Conservation (phyloP, 1,140 invertebrate species). For the Drosophila funebris region DNA sequence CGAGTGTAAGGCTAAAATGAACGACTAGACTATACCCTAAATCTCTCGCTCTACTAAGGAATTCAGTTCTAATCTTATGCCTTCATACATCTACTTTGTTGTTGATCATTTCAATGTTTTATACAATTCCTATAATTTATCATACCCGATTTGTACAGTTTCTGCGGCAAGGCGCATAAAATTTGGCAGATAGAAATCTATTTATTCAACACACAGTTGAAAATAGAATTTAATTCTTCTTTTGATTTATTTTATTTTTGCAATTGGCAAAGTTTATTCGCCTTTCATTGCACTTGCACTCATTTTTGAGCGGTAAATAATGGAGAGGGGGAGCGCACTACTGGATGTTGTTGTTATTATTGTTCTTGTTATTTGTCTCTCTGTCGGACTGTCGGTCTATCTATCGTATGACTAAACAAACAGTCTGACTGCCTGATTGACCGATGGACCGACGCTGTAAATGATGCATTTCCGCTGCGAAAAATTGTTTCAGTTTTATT, state of each 20-base stretch:
- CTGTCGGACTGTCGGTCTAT: slow-evolving; percentile 15
- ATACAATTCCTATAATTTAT: not conserved
- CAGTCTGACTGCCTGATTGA: slow-evolving; percentile 38
- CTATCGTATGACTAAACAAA: slow-evolving; percentile 66
- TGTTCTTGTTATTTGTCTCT: not conserved
- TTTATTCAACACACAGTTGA: slow-evolving; percentile 41
- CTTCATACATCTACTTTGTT: too few species aligned
- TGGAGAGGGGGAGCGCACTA: not conserved
- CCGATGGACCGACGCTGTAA: slow-evolving; percentile 48
- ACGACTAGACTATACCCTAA: not conserved
- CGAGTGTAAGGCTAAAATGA: not conserved
- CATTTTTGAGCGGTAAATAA: slow-evolving; percentile 45
- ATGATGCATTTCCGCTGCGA: slow-evolving; percentile 76
- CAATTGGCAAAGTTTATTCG: slow-evolving; percentile 69
- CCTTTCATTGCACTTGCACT: slow-evolving; percentile 77
- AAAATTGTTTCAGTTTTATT: slow-evolving; percentile 50
- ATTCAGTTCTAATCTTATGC: too few species aligned
- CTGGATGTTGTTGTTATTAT: not conserved
- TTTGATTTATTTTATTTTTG: slow-evolving; percentile 5
- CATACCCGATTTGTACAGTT: not conserved
- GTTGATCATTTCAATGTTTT: too few species aligned
- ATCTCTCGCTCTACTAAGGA: too few species aligned
- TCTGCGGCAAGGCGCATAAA: not conserved
- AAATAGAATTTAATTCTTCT: slow-evolving; percentile 43
- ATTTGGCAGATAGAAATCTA: slow-evolving; percentile 47